A percentile compares a stretch with the other conserved stretches of the same genome.
These are phyloP conservation scores for Rhinolophus ferrumequinum DNA, from an alignment of 2,113 vertebrate genomes.

Conservation along the genomic window DNA sequence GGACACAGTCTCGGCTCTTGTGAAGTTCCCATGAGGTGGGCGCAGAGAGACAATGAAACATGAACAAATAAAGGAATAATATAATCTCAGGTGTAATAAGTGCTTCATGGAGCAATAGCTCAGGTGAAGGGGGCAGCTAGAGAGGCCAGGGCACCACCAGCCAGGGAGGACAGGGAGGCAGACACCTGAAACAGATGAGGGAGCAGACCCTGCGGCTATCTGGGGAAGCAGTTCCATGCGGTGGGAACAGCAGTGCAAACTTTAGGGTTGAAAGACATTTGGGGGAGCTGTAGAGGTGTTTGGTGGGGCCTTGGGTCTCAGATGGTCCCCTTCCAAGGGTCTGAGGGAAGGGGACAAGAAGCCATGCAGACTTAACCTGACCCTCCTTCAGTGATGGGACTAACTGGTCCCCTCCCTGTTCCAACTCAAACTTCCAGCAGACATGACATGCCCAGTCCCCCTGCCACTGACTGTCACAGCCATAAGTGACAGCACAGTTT, in stretches of 20 bases:
- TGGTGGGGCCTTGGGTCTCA: background rate
- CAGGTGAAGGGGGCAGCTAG: background rate
- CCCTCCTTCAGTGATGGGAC: background rate
- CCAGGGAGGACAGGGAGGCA: background rate
- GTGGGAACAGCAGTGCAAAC: background rate
- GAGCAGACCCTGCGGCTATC: background rate
- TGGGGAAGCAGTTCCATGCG: background rate
- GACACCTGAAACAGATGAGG: too few species aligned
- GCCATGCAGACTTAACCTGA: background rate
- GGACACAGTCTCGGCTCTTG: background rate
- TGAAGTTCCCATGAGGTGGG: background rate
- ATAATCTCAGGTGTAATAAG: background rate
- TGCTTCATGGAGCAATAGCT: background rate
- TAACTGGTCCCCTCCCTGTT: background rate
- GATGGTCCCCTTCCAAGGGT: background rate
- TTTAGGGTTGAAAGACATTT: background rate
- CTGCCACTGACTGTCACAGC: background rate
- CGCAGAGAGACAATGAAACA: background rate
- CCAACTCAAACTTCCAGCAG: background rate
- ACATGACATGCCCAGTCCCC: background rate
- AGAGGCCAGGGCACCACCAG: background rate
- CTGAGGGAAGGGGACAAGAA: background rate
- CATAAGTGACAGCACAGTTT: background rate
- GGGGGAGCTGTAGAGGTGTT: background rate
- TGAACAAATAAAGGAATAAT: background rate